Percentiles rank a stretch among this genome's conserved stretches.
phyloP scores from a whole-genome alignment of 2,113 vertebrate genomes.

The human (Homo sapiens) region DNA sequence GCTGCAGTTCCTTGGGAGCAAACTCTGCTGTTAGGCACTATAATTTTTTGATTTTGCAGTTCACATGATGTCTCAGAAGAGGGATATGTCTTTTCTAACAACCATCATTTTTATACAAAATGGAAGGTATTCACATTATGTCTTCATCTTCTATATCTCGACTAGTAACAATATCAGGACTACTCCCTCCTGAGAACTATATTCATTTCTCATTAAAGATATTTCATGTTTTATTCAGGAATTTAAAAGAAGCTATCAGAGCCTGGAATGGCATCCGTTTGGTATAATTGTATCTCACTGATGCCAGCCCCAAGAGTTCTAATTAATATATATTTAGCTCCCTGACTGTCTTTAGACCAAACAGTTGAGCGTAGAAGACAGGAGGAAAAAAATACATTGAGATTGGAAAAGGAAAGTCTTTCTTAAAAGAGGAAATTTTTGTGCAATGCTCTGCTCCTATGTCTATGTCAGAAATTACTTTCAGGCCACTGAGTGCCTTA shows the following conservation, averaged over 20 bases:
- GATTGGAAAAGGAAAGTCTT: conserved; percentile 78
- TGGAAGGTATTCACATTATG: conserved; percentile 85
- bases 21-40: conserved; percentile 54
- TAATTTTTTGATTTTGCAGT: conserved; percentile 64
- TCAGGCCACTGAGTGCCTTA: conserved; percentile 38
- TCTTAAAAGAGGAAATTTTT: conserved; percentile 65
- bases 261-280: conserved; percentile 88
- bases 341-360: conserved; percentile 87
- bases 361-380: conserved; percentile 80
- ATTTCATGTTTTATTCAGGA: conserved; percentile 93
- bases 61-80: conserved; percentile 81
- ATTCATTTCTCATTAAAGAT: conserved; percentile 91
- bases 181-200: conserved; percentile 89
- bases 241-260: conserved; percentile 92
- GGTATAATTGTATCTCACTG: conserved; percentile 90
- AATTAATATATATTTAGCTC: conserved; percentile 92
- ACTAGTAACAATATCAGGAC: conserved; percentile 86
- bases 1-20: conserved; percentile 57
- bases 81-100: conserved; percentile 85
- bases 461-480: conserved; percentile 73
- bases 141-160: conserved; percentile 87
- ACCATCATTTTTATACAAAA: conserved; percentile 85
- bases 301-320: conserved; percentile 90
- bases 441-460: not conserved
- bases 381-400: conserved; percentile 36